These are phyloP conservation scores for Lucinisca nassula DNA, from an alignment of 2,888 invertebrate genomes.

Conservation along the genomic window DNA sequence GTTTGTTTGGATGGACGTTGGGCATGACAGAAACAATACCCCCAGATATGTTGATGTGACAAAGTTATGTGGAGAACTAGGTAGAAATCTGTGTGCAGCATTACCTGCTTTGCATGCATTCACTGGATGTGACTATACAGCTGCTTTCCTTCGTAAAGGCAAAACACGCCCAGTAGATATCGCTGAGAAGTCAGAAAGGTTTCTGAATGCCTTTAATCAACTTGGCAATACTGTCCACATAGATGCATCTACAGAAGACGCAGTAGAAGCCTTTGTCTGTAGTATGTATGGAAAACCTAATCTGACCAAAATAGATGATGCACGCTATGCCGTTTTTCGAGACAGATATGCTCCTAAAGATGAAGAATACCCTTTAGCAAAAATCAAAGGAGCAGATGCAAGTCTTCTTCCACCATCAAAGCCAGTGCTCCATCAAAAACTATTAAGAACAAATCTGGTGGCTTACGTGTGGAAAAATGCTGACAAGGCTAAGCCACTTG, in stretches of 20 bases:
- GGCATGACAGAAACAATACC: background rate
- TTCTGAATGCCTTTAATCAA: background rate
- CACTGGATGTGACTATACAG: slow-evolving; percentile 31
- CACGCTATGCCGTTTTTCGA: slow-evolving; percentile 1
- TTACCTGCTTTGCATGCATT: slow-evolving; percentile 30
- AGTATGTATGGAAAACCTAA: slow-evolving; percentile 6
- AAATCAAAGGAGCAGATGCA: slow-evolving; percentile 20
- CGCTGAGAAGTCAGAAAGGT: background rate
- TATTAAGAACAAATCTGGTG: background rate
- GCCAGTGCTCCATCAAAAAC: background rate
- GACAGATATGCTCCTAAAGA: background rate
- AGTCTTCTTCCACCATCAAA: slow-evolving; percentile 10
- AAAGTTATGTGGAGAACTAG: background rate
- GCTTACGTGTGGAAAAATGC: slow-evolving; percentile 18
- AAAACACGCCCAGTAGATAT: slow-evolving; percentile 1
- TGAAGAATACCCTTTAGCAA: background rate
- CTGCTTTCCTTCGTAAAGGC: slow-evolving; percentile 13
- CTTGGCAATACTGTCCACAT: background rate
- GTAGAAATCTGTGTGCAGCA: background rate
- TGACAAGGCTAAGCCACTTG: background rate
- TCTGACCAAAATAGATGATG: background rate
- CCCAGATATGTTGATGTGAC: background rate
- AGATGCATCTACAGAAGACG: background rate
- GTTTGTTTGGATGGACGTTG: background rate
- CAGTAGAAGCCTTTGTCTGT: slow-evolving; percentile 21